phyloP scores from a whole-genome alignment of 2,113 vertebrate genomes.

The Edolisoma coerulescens region DNA sequence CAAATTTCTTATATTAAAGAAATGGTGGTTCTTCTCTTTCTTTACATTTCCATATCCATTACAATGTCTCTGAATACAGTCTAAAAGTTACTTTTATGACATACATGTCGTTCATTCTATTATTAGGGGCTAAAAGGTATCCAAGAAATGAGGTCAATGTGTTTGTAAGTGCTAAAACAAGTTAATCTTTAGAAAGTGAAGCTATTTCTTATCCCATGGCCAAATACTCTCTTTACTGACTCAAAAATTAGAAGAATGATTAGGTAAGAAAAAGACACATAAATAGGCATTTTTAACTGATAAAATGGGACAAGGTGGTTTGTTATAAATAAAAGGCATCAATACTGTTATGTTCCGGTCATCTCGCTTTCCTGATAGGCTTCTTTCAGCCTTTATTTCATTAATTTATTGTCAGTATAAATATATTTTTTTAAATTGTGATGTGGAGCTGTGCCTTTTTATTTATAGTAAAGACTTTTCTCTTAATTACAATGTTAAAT shows the following conservation, averaged over 20 bases:
- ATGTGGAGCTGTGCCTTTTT: neutral
- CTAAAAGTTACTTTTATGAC: neutral
- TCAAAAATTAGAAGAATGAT: neutral
- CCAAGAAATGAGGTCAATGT: neutral
- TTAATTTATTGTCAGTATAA: neutral
- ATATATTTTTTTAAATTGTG: neutral
- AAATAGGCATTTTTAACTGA: neutral
- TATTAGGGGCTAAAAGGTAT: neutral
- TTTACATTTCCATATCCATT: neutral
- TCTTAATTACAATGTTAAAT: conserved; percentile 5
- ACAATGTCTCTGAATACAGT: neutral
- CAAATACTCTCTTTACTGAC: neutral
- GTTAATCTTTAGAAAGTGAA: neutral
- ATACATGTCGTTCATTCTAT: neutral
- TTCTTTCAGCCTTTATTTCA: neutral
- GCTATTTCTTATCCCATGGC: neutral
- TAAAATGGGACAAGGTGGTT: neutral
- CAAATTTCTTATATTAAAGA: neutral
- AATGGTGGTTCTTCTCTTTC: neutral
- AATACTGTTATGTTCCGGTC: neutral
- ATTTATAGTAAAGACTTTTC: neutral
- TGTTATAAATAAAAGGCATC: neutral
- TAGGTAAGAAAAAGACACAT: neutral
- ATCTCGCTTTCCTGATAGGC: neutral
- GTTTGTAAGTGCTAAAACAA: neutral